These are phyloP conservation scores for Montipora efflorescens DNA, from an alignment of 64 coral and sea anemone genomes.

Conservation along the genomic window DNA sequence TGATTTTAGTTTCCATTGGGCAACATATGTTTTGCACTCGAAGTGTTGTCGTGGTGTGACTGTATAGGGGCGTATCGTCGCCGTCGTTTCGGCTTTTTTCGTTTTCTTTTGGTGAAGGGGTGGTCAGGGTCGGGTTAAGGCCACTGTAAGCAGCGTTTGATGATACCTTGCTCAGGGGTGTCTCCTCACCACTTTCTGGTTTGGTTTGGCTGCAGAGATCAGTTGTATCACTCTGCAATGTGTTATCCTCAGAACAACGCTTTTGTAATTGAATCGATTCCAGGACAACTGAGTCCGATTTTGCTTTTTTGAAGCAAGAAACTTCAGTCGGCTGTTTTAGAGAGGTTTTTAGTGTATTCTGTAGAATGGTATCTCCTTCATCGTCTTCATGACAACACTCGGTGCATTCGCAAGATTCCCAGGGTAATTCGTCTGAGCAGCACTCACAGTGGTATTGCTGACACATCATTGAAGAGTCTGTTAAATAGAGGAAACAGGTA, in stretches of 20 bases:
- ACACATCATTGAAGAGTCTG: conserved; percentile 27
- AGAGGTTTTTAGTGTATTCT: background rate
- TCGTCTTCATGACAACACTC: conserved; percentile 68
- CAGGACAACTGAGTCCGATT: no score
- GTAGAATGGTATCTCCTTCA: background rate
- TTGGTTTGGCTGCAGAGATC: background rate
- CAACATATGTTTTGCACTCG: conserved; percentile 99
- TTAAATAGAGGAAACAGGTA: background rate
- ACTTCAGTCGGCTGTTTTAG: background rate
- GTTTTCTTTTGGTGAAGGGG: background rate
- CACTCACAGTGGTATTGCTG: conserved; percentile 75
- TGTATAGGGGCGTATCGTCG: background rate
- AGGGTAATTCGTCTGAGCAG: conserved; percentile 69
- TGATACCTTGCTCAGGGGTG: background rate
- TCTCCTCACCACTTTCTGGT: background rate
- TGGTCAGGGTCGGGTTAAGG: background rate
- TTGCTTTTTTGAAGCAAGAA: background rate
- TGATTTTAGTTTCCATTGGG: conserved; percentile 80
- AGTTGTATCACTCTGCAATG: no score
- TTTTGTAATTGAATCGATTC: no score
- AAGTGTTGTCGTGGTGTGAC: conserved; percentile 78
- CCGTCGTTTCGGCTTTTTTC: background rate
- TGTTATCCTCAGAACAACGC: no score
- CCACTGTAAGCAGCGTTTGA: background rate
- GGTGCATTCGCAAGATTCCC: conserved; percentile 38